phyloP scores from a whole-genome alignment of 2,797 vertebrate species.

The Sebastes alutus region DNA sequence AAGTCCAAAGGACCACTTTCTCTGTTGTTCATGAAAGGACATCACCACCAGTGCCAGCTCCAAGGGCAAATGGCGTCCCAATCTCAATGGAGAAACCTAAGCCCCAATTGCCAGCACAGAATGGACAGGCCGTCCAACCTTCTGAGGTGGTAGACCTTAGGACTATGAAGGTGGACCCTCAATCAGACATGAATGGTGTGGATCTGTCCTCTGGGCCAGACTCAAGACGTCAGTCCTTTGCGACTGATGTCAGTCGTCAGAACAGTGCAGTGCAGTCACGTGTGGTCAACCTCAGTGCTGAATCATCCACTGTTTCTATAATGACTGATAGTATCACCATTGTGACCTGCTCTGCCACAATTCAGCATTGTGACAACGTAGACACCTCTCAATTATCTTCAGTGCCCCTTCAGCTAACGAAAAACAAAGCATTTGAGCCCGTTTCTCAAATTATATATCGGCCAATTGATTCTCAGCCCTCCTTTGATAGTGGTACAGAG shows the following conservation, averaged over 20 bases:
- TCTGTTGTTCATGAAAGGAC: conserved; percentile 86
- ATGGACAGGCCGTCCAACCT: conserved; percentile 81
- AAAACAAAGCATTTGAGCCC: conserved; percentile 88
- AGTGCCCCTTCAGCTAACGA: conserved; percentile 91
- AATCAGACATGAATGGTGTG: conserved; percentile 85
- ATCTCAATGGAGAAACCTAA: conserved; percentile 79
- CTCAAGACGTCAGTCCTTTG: conserved; percentile 81
- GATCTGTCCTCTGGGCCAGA: conserved; percentile 89
- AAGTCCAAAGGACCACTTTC: conserved; percentile 85
- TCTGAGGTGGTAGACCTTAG: conserved; percentile 95
- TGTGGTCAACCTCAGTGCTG: conserved; percentile 92
- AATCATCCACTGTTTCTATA: conserved; percentile 85
- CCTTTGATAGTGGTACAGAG: conserved; percentile 80
- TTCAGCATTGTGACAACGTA: conserved; percentile 74
- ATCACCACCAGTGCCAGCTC: conserved; percentile 73
- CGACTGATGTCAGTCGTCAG: conserved; percentile 81
- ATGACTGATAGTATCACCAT: conserved; percentile 86
- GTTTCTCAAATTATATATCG: conserved; percentile 85
- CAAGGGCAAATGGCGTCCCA: conserved; percentile 80
- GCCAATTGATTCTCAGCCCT: conserved; percentile 80
- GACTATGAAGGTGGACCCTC: conserved; percentile 88
- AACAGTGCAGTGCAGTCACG: conserved; percentile 92
- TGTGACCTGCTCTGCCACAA: conserved; percentile 87
- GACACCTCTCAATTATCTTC: conserved; percentile 81
- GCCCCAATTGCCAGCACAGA: conserved; percentile 82